Base-by-base conservation (phyloP, 2,113 vertebrate species). In the Podocnemis expansa region DNA sequence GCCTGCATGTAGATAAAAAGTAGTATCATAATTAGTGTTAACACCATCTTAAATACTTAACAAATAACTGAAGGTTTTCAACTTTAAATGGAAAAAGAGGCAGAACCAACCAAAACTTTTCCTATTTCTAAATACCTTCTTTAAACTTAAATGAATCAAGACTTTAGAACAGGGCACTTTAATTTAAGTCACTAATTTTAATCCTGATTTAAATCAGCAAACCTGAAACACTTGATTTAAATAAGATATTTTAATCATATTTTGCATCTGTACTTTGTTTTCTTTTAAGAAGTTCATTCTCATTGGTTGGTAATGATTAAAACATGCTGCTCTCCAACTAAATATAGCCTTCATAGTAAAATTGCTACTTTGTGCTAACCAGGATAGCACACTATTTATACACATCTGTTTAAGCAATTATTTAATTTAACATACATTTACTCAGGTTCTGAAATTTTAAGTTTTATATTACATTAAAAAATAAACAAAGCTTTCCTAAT, bases 321-420 rank as follows among this genome's bases (percentile, higher is more conserved):
- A 88, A 73, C 73, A 78, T 87, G 90, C 95, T 76, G 41, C 73
- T 31, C 82, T 80, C 78, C 94, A 63, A 95, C 89, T 79, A 93
- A 51, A 51, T 82, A 90, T 27, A 87, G 43, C 21, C 76, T 92
- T 89, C 51, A 83, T 58, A 70, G 31, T 89, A 34, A 85, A 85
- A 88, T 76, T 63, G 56, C 43, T 88, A 78, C 43, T 70, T 81
- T 90, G 75, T 86, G 29, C 78, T 88, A 60, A 63, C 38, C 31
- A 82, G 63, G 90, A 90, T 29, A 87, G 2, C 31, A 34, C 38
- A 88, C 89, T 96, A 84, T 78, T 52, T 92, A 89, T 93, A 93
- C 88, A 89, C 82, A 67, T 84, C 27, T 51, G 51, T 51, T 51
- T 51, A 51, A 51, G 51, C 51, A 96, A 88, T 54, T 88, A 89